phyloP scores from a whole-genome alignment of 2,888 invertebrate species.

The Aromia moschata region DNA sequence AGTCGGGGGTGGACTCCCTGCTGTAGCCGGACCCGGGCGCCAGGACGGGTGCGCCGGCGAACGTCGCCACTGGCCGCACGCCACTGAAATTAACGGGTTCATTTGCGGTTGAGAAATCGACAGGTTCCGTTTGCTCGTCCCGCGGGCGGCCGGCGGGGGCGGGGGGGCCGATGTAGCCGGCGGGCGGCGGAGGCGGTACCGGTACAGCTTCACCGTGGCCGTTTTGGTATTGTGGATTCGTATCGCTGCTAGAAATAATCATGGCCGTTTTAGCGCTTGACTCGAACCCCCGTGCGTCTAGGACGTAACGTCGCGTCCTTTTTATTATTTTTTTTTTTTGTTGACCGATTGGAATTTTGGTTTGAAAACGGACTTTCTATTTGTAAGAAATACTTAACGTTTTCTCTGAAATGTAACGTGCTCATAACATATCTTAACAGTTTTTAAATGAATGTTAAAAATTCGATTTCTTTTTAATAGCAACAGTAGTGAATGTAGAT shows the following conservation, averaged over 20 bases:
- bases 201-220: conserved; percentile 64
- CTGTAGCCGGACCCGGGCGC: conserved; percentile 76
- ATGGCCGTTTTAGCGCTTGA: conserved; percentile 24
- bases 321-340: too few relatives aligned
- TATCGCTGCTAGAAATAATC: conserved; percentile 60
- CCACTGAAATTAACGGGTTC: conserved; percentile 72
- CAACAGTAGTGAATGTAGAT: too few relatives aligned
- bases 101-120: conserved; percentile 75
- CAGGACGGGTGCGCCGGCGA: conserved; percentile 53
- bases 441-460: too few relatives aligned
- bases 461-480: too few relatives aligned
- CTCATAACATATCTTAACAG: too few relatives aligned
- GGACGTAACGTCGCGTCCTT: too few relatives aligned
- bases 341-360: conserved; percentile 27
- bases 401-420: too few relatives aligned
- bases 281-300: conserved; percentile 20
- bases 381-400: conserved; percentile 24
- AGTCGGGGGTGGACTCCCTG: conserved; percentile 89
- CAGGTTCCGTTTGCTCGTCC: conserved; percentile 75
- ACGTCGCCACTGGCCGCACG: conserved; percentile 66
- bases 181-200: conserved; percentile 58
- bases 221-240: conserved; percentile 70
- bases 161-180: conserved; percentile 65
- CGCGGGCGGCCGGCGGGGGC: conserved; percentile 51
- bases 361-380: conserved; percentile 12